phyloP scores from a whole-genome alignment of 2,888 invertebrate species.

The Eupeodes luniger region DNA sequence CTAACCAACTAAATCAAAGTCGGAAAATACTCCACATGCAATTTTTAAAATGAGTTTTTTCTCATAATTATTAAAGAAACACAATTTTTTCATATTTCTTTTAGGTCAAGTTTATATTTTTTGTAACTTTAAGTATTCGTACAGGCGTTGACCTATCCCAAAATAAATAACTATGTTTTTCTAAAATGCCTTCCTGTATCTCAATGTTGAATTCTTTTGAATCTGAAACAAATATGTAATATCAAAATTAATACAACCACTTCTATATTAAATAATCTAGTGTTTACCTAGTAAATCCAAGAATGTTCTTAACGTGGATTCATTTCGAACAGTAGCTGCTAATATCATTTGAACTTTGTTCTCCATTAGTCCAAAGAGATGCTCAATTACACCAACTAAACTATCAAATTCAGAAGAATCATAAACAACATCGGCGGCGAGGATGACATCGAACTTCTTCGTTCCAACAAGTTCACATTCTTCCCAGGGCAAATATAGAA shows the following conservation, averaged over 20 bases:
- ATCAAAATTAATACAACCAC: background rate
- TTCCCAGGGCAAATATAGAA: constrained; percentile 85
- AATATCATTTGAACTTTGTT: constrained; percentile 84
- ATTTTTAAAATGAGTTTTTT: no score
- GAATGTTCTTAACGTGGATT: constrained; percentile 87
- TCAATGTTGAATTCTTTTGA: constrained; percentile 57
- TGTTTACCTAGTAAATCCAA: constrained; percentile 85
- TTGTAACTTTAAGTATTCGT: constrained; percentile 77
- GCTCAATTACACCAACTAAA: constrained; percentile 84
- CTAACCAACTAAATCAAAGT: no score
- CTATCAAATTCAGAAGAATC: constrained; percentile 85
- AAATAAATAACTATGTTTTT: constrained; percentile 75
- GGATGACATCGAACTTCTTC: constrained; percentile 84
- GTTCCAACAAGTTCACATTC: constrained; percentile 80
- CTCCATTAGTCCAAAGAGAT: constrained; percentile 81
- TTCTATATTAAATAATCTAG: background rate
- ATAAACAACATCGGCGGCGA: constrained; percentile 87
- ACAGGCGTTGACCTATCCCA: constrained; percentile 79
- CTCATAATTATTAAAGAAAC: background rate
- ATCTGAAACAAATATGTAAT: constrained; percentile 40
- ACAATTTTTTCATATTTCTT: background rate
- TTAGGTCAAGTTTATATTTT: constrained; percentile 44
- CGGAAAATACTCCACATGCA: no score
- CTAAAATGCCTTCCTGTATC: constrained; percentile 60
- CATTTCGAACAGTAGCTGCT: constrained; percentile 88